These are phyloP conservation scores for Bombycilla garrulus DNA, from an alignment of 2,113 vertebrate species.

Conservation along the genomic window DNA sequence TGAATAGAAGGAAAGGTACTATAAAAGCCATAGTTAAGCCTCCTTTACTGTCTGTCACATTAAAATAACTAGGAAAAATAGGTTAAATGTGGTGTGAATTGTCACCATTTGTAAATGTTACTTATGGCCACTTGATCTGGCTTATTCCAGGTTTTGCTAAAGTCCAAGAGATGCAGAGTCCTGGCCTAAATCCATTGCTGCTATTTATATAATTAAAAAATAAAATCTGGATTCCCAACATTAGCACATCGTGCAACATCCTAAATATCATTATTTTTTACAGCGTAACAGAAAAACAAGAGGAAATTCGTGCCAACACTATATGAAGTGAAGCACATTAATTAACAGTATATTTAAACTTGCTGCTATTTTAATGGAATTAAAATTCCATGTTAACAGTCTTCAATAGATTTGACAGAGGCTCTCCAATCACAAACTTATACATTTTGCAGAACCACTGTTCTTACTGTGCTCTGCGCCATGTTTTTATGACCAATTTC, in stretches of 20 bases:
- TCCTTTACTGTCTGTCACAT: background rate
- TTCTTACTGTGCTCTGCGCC: background rate
- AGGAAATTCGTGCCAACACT: background rate
- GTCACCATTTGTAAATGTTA: background rate
- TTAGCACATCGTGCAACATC: background rate
- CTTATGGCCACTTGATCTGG: background rate
- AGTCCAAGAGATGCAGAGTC: background rate
- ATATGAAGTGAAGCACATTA: background rate
- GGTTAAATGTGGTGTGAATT: background rate
- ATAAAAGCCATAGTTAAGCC: background rate
- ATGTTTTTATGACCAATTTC: background rate
- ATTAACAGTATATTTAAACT: background rate
- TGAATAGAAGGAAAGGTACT: background rate
- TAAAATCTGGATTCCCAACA: background rate
- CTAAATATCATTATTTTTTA: background rate
- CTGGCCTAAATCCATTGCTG: background rate
- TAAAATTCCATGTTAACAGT: background rate
- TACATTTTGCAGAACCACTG: background rate
- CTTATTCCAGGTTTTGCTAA: conserved; percentile 4
- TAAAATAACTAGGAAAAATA: background rate
- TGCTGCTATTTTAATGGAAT: background rate
- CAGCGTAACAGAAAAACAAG: background rate
- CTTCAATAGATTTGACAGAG: background rate
- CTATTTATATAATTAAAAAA: conserved; percentile 50
- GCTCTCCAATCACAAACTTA: background rate